phyloP scores from a whole-genome alignment of 2,113 vertebrate genomes.

The Daboia siamensis region DNA sequence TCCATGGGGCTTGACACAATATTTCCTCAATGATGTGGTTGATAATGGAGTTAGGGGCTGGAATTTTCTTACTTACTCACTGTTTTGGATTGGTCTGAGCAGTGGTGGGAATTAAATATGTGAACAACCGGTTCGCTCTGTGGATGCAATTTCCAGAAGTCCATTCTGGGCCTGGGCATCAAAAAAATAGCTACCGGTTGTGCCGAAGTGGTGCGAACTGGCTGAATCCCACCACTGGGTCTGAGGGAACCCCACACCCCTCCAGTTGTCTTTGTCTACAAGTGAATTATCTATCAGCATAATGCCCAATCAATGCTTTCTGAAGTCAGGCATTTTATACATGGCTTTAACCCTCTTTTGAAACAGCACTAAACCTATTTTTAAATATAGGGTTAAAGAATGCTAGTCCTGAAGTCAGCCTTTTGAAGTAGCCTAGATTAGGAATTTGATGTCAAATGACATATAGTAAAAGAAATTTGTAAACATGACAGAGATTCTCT shows the following conservation, averaged over 20 bases:
- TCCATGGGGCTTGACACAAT: background rate
- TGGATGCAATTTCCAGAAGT: too few relatives aligned
- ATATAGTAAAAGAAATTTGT: background rate
- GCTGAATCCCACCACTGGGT: too few relatives aligned
- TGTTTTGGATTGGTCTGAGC: background rate
- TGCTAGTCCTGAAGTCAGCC: background rate
- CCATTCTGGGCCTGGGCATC: too few relatives aligned
- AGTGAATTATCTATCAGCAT: background rate
- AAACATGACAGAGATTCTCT: background rate
- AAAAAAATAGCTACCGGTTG: too few relatives aligned
- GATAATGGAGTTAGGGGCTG: background rate
- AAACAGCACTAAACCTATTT: background rate
- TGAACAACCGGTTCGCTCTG: too few relatives aligned
- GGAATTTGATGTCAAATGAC: background rate
- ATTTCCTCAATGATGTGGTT: background rate
- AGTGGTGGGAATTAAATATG: too few relatives aligned
- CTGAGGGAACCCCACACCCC: background rate
- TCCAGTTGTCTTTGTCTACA: background rate
- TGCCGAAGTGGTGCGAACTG: too few relatives aligned
- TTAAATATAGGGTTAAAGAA: background rate
- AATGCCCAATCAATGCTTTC: background rate
- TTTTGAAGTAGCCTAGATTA: background rate
- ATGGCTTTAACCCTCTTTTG: background rate
- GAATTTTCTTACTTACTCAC: background rate
- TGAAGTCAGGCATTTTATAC: background rate